Percentiles rank a stretch among this genome's conserved stretches.
Conservation (phyloP, 2,888 invertebrate genomes). For the Rosalia funebris region DNA sequence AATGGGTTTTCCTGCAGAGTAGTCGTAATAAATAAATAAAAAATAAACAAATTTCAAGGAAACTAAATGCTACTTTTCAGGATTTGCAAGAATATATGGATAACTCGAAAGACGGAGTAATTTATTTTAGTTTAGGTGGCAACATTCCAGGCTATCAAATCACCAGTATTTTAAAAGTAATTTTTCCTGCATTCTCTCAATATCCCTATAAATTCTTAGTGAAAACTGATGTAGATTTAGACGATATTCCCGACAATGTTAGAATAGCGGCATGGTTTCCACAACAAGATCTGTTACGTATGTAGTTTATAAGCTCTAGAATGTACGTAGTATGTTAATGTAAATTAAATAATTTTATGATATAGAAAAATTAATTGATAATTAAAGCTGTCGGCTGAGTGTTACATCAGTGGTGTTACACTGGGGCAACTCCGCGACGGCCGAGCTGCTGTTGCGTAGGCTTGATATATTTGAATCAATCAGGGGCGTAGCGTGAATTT, state of each 20-base stretch:
- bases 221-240: slow-evolving; percentile 33
- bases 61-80: slow-evolving; percentile 41
- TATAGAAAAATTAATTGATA: too few species aligned
- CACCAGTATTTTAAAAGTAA: slow-evolving; percentile 29
- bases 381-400: too few species aligned
- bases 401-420: too few species aligned
- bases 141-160: slow-evolving; percentile 35
- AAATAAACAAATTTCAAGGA: too few species aligned
- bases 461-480: too few species aligned
- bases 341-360: too few species aligned
- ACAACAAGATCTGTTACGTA: slow-evolving; percentile 54
- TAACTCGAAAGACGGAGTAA: slow-evolving; percentile 37
- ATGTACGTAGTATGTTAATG: too few species aligned
- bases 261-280: slow-evolving; percentile 55
- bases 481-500: too few species aligned
- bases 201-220: slow-evolving; percentile 40
- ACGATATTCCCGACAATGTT: slow-evolving; percentile 52
- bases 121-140: slow-evolving; percentile 48
- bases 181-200: slow-evolving; percentile 35
- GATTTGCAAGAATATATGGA: slow-evolving; percentile 40
- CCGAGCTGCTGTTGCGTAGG: too few species aligned
- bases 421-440: too few species aligned
- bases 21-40: too few species aligned
- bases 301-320: slow-evolving; percentile 16
- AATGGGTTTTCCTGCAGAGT: too few species aligned